Evolutionary conservation across 2,797 vertebrate genomes (phyloP).

Genomic region (Sebastes trivittatus): DNA sequence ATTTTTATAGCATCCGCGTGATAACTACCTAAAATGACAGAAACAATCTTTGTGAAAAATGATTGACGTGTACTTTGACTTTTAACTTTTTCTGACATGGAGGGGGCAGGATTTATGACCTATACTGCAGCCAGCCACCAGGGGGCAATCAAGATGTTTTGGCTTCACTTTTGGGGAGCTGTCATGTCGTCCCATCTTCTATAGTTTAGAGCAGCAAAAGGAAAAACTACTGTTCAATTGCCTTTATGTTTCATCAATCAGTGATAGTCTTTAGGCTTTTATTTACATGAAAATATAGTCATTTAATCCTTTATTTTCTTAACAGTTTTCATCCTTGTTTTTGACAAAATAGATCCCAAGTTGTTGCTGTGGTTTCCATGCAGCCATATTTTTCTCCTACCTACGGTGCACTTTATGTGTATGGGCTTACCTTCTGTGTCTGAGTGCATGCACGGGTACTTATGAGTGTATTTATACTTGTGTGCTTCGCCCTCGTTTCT

Average conservation of each 20-base stretch:
- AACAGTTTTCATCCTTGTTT: background rate
- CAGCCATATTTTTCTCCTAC: slow-evolving; percentile 15
- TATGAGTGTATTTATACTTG: slow-evolving; percentile 37
- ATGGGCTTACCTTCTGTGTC: slow-evolving; percentile 32
- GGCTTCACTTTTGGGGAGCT: no score
- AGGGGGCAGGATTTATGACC: no score
- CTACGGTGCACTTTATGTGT: slow-evolving; percentile 13
- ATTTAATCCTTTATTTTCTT: background rate
- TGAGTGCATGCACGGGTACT: slow-evolving; percentile 15
- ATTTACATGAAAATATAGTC: background rate
- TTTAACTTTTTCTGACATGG: no score
- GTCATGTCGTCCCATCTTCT: no score
- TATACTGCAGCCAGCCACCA: no score
- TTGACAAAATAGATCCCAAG: background rate
- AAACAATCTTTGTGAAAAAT: no score
- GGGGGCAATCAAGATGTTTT: no score
- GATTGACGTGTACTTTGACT: no score
- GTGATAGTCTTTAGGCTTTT: background rate
- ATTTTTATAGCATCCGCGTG: no score
- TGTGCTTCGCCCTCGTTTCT: slow-evolving; percentile 33
- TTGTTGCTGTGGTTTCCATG: slow-evolving; percentile 12
- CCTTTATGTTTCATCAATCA: background rate
- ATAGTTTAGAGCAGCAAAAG: background rate
- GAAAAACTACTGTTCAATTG: no score
- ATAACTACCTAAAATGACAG: no score